Base-by-base conservation (phyloP, 1,140 invertebrate genomes). In the Pogonomyrmex californicus region DNA sequence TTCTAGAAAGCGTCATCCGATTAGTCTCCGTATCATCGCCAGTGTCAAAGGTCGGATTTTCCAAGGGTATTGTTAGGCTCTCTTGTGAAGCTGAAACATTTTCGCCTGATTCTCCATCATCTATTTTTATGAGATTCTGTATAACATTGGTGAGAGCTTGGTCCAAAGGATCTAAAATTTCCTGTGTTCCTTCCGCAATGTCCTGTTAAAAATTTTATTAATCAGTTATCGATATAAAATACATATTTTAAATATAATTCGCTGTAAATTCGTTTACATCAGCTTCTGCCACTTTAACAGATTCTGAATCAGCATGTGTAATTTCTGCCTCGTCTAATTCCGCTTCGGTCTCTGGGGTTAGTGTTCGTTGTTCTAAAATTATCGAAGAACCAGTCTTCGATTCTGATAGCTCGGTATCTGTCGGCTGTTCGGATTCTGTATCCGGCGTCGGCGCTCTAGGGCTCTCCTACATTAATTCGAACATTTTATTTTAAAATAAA, bases 341-440 rank as follows among this genome's bases (percentile, higher is more conserved):
- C 4, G 91, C 91, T 77, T 95, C 94, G 14, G 94, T 95, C 58
- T 95, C 93, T 30, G 94, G 95, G 0, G 95, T 94, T 10, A 94
- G 93, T 4, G 94, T 94, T 4, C 95, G 94, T 47, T 95, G 94
- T 77, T 95, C 95, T 0, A 93, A 91, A 0, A 93, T 93, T 10
- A 90, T 85, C 4, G 93, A 92, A 0, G 92, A 92, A 92, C 93
- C 66, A 87, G 92, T 92, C 54, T 95, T 94, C 0, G 92, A 85
- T 66, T 95, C 94, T 7, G 93, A 94, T 44, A 94, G 88, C 56
- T 95, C 93, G 1, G 92, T 95, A 7, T 96, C 95, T 0, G 94
- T 95, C 56, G 94, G 94, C 9, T 96, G 96, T 9, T 95, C 96
- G 0, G 95, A 96, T 91, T 95, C 95, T 33, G 95, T 96, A 33